Percentiles rank a stretch among this genome's conserved stretches.
These are phyloP conservation scores for Carollia perspicillata DNA, from an alignment of 2,113 vertebrate genomes.

Conservation along the genomic window DNA sequence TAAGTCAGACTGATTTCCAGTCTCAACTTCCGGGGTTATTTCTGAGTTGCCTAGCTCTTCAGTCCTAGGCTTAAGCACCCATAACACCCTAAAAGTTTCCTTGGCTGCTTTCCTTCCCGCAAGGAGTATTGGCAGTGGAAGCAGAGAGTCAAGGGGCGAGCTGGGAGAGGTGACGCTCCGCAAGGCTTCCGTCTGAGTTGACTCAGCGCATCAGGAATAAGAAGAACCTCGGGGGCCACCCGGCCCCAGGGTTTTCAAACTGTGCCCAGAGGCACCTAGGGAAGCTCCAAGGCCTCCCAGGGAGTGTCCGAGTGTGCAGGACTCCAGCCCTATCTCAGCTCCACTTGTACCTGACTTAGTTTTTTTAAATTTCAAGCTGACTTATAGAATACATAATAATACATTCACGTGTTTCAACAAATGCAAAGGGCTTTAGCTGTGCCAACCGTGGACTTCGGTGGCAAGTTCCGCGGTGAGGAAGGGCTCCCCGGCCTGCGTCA, in stretches of 20 bases:
- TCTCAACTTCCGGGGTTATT: background rate
- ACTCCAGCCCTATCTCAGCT: background rate
- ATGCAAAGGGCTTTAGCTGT: background rate
- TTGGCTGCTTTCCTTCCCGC: background rate
- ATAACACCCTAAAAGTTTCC: fast-evolving
- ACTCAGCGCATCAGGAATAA: background rate
- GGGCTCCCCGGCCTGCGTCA: background rate
- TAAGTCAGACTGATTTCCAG: conserved; percentile 10
- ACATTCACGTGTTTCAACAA: background rate
- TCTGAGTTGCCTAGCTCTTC: background rate
- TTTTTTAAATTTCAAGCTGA: background rate
- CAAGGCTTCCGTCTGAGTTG: background rate
- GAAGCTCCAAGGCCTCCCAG: background rate
- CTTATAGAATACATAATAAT: background rate
- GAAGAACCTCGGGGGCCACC: background rate
- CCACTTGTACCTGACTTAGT: background rate
- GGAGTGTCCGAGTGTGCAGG: background rate
- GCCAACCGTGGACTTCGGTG: background rate
- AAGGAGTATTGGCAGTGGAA: background rate
- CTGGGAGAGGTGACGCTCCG: background rate
- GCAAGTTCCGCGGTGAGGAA: background rate
- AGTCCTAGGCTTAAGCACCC: background rate
- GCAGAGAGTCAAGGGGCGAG: background rate
- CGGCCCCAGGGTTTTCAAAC: background rate
- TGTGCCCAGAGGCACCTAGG: background rate